phyloP scores from a whole-genome alignment of 2,888 invertebrate genomes.

The Kryphioiulus occultus region DNA sequence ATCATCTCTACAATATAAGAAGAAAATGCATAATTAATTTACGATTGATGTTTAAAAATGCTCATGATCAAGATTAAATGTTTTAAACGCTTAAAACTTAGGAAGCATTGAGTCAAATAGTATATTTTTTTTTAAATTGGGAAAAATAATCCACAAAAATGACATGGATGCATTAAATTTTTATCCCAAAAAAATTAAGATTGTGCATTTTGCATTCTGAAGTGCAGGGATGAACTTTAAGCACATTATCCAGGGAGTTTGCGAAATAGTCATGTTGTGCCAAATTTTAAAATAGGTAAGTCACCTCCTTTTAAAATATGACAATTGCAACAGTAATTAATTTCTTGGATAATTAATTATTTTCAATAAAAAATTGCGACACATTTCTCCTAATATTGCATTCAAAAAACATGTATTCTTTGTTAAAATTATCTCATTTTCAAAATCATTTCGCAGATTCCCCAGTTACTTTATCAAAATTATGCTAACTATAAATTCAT shows the following conservation, averaged over 20 bases:
- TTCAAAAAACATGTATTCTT: too few species aligned
- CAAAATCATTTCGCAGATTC: not conserved
- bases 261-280: not conserved
- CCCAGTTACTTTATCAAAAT: not conserved
- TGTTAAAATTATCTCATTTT: not conserved
- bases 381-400: too few species aligned
- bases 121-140: too few species aligned
- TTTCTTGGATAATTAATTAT: too few species aligned
- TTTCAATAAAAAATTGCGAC: too few species aligned
- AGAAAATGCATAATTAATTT: not conserved
- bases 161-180: not conserved
- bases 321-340: too few species aligned
- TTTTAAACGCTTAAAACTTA: too few species aligned
- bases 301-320: not conserved
- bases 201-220: not conserved
- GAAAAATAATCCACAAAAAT: too few species aligned
- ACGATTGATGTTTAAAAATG: not conserved
- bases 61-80: too few species aligned
- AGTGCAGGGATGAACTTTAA: not conserved
- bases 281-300: too few species aligned
- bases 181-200: not conserved
- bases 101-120: too few species aligned
- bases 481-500: conserved; percentile 47
- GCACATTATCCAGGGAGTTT: not conserved
- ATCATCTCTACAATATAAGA: not conserved